Conservation (phyloP, 1,140 invertebrate genomes). For the Micrasema longulum region DNA sequence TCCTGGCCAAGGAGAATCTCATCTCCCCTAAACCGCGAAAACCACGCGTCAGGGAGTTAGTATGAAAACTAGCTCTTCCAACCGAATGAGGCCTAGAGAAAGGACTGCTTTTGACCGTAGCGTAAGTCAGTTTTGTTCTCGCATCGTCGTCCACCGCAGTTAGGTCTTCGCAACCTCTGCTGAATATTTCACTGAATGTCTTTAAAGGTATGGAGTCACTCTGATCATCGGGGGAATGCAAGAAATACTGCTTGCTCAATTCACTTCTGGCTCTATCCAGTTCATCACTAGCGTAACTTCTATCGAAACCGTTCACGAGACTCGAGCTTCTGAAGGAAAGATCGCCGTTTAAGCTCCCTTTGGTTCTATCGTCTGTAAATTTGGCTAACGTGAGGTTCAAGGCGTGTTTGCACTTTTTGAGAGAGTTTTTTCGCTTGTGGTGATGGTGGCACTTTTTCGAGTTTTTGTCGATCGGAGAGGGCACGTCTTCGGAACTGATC, state of each 20-base stretch:
- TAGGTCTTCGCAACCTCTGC: conserved; percentile 53
- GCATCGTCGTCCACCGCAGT: conserved; percentile 52
- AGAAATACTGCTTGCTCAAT: conserved; percentile 46
- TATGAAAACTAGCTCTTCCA: conserved; percentile 49
- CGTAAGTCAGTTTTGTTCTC: conserved; percentile 59
- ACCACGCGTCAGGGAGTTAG: conserved; percentile 61
- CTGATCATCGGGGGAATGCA: conserved; percentile 57
- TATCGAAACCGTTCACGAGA: conserved; percentile 50
- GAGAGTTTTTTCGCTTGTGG: conserved; percentile 52
- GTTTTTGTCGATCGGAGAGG: conserved; percentile 55
- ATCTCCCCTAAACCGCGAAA: conserved; percentile 62
- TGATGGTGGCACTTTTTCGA: conserved; percentile 46
- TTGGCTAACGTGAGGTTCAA: conserved; percentile 49
- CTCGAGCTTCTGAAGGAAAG: conserved; percentile 43
- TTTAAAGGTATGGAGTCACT: conserved; percentile 62
- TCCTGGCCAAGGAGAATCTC: conserved; percentile 62
- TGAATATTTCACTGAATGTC: conserved; percentile 61
- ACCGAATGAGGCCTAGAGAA: conserved; percentile 44
- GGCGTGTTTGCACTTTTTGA: conserved; percentile 53
- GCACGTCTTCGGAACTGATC: conserved; percentile 66
- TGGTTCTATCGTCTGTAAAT: conserved; percentile 45
- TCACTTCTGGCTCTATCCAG: conserved; percentile 59
- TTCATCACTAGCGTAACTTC: conserved; percentile 63
- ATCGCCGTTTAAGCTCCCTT: conserved; percentile 37
- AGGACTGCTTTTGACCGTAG: conserved; percentile 63